A percentile compares a stretch with the other conserved stretches of the same genome.
Conservation (phyloP, 2,113 vertebrate genomes). For the Podiceps cristatus region DNA sequence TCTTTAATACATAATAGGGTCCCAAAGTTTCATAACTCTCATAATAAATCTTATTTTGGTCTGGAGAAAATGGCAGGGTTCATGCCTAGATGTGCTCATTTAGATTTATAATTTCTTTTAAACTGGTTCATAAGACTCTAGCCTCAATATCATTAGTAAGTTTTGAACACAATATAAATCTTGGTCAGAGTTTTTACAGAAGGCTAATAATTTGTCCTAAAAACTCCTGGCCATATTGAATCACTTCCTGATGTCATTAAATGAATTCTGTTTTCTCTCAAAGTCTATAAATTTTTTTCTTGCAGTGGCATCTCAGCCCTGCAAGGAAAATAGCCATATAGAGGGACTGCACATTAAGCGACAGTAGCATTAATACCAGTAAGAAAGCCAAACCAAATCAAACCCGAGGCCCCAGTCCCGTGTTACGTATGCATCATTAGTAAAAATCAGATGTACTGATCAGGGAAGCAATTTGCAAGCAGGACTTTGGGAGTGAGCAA, state of each 20-base stretch:
- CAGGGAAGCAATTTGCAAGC: not conserved
- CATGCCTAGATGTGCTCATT: not conserved
- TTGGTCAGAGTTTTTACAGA: not conserved
- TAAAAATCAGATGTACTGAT: constrained; percentile 1
- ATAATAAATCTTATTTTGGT: constrained; percentile 37
- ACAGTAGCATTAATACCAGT: not conserved
- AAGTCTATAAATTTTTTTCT: not conserved
- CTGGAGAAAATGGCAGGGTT: not conserved
- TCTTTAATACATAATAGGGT: not conserved
- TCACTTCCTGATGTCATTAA: not conserved
- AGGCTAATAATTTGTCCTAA: constrained; percentile 21
- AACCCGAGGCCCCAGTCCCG: not conserved
- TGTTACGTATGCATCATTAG: not conserved
- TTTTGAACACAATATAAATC: constrained; percentile 18
- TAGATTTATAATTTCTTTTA: constrained; percentile 33
- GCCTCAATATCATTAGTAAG: not conserved
- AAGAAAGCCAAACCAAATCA: not conserved
- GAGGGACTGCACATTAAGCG: not conserved
- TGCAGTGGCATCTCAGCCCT: not conserved
- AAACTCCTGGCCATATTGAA: not conserved
- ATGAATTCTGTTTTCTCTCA: constrained; percentile 17
- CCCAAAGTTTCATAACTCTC: constrained; percentile 13
- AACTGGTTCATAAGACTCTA: not conserved
- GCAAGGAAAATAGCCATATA: not conserved
- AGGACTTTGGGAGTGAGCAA: not conserved